Conservation (phyloP, 2,888 invertebrate genomes). For the Andrena minutula region DNA sequence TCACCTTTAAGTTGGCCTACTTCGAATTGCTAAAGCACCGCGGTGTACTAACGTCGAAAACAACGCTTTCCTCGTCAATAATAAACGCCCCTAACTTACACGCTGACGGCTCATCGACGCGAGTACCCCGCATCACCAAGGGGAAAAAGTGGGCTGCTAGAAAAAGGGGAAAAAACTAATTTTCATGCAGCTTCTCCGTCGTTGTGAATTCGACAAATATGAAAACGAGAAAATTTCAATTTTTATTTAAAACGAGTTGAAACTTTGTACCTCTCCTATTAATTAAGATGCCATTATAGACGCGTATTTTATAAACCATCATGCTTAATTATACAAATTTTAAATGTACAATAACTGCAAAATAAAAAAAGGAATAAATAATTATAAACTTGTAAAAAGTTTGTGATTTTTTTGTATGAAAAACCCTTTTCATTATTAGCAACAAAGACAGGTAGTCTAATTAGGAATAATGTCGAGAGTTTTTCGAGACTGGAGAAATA, state of each 20-base stretch:
- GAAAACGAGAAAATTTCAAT: neutral
- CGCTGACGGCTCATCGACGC: conserved; percentile 49
- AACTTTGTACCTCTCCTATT: too few relatives aligned
- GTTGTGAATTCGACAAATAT: neutral
- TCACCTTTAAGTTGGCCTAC: conserved; percentile 75
- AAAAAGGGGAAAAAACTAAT: neutral
- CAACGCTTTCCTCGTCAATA: conserved; percentile 55
- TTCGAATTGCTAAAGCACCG: conserved; percentile 61
- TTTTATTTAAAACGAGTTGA: neutral
- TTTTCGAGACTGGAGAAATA: neutral
- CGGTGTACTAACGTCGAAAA: conserved; percentile 51
- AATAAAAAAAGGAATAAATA: neutral
- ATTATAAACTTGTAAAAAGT: too few relatives aligned
- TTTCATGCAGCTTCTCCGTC: neutral
- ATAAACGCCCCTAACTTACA: conserved; percentile 47
- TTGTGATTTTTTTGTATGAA: too few relatives aligned
- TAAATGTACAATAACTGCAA: neutral
- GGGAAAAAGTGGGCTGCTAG: conserved; percentile 24
- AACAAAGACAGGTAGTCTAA: too few relatives aligned
- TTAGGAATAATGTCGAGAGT: neutral
- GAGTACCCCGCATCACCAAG: conserved; percentile 39
- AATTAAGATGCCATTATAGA: too few relatives aligned
- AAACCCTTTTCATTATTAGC: too few relatives aligned
- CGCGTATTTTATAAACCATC: too few relatives aligned
- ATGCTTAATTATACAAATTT: too few relatives aligned